Base-by-base conservation (phyloP, 2,113 vertebrate genomes). In the Rhipidura dahli region DNA sequence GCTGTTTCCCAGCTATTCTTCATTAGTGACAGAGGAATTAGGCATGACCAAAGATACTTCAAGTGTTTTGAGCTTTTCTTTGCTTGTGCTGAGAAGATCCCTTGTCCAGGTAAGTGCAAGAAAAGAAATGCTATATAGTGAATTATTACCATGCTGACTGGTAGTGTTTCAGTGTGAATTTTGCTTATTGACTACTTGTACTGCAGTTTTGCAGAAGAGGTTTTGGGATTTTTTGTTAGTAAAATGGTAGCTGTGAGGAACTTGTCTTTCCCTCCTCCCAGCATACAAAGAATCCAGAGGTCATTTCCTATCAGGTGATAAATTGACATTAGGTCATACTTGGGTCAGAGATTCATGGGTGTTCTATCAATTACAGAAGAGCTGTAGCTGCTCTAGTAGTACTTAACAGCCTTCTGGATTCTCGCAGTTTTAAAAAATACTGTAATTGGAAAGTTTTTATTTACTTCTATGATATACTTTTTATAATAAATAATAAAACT, bases 241-340 rank as follows among this genome's bases (percentile, higher is more conserved):
- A 40, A 51, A 73, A 40, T 60, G 45, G 30, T 45, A 70, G n/a
- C 40, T 93, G 84, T 35, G 54, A 70, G 40, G 72, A 92, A 70
- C 47, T 22, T 60, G 6, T 57, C 54, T 16, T 71, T 94, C n/a
- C 65, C 24, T 71, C 44, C 71, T 85, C 54, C 20, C 27, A 15
- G 77, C 0, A 0, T 61, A 50, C 21, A 50, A 15, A 65, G 73
- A 40, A 87, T 88, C 50, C 59, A 77, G 82, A 76, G 60, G 47
- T 88, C 45, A 11, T 94, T 95, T 96, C 83, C 54, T 86, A 66
- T 93, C 89, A 87, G 87, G 35, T 90, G 93, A 87, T 94, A 49
- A 68, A 69, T 81, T 92, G 70, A 88, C 94, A 73, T 92, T 44
- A 93, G 85, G 83, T 88, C 49, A 53, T 35, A 9, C 47, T 82